Base-by-base conservation (phyloP, 2,113 vertebrate genomes). In the Sprattus sprattus region DNA sequence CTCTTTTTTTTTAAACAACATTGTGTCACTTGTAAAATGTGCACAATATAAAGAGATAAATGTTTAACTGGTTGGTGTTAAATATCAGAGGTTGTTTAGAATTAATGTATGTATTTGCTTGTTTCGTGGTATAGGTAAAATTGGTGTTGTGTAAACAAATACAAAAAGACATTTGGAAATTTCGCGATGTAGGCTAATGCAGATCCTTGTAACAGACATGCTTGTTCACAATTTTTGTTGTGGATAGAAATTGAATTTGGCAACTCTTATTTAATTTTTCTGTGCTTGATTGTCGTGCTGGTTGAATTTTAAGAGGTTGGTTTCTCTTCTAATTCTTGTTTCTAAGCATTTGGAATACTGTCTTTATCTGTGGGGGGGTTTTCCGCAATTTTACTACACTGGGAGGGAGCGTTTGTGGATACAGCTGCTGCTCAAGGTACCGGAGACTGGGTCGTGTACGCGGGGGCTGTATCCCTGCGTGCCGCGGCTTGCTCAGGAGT, bases 11-110 rank as follows among this genome's bases (percentile, higher is more conserved):
- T 81, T 86, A 46, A 45, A 44, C 45, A n/a, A 60, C 44, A 39
- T 86, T 82, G 78, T 84, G 71, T 71, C 45, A n/a, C n/a, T 81
- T 85, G 67, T 88, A 57, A 87, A 87, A 18, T 28, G 64, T 28
- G 25, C 64, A 67, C 64, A 67, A 67, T 67, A 81, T 54, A 81
- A 88, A 46, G 80, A 4, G 45, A 39, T 71, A 86, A 46, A 81
- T 13, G 15, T 22, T 50, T 50, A 67, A 67, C 64, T 67, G 64
- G 64, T 67, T 28, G n/a, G 64, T 67, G 64, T 67, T 67, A 67
- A 67, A 67, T 67, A 67, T 67, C 28, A 67, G 64, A 67, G 64
- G 64, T 67, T 67, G 64, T 67, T 67, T 67, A 9, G 64, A 28
- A 67, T 67, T 67, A 28, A 28, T 67, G 8, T 67, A 2, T 64